A percentile compares a stretch with the other conserved stretches of the same genome.
Evolutionary conservation across 1,140 invertebrate species (phyloP).

Genomic region (Sycobia sp.): DNA sequence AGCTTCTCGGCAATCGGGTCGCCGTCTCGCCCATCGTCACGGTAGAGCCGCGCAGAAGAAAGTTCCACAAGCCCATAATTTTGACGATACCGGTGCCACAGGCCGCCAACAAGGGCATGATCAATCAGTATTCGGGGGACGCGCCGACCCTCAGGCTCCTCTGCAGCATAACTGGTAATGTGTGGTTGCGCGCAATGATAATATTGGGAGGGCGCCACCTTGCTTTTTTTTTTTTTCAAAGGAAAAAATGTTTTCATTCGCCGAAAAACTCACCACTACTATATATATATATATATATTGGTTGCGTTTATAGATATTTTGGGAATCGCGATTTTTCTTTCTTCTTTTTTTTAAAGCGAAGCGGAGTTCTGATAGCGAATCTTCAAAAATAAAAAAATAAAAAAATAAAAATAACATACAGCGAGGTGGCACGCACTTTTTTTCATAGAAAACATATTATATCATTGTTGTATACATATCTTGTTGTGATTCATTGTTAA

Average conservation of each 20-base stretch:
- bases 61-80: constrained; percentile 96
- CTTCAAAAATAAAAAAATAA: no score
- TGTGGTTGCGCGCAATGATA: constrained; percentile 52
- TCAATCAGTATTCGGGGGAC: constrained; percentile 84
- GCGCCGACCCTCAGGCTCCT: constrained; percentile 82
- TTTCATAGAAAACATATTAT: constrained; percentile 56
- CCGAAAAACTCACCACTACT: no score
- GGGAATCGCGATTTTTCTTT: no score
- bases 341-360: no score
- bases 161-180: constrained; percentile 91
- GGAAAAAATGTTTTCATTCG: no score
- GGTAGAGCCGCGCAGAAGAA: constrained; percentile 89
- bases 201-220: constrained; percentile 6
- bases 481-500: constrained; percentile 65
- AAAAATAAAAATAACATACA: no score
- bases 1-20: constrained; percentile 87
- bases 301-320: not conserved
- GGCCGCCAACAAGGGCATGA: constrained; percentile 84
- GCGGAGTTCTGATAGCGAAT: no score
- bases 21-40: constrained; percentile 96
- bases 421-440: constrained; percentile 17
- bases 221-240: no score
- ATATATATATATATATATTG: not conserved
- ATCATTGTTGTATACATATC: constrained; percentile 60
- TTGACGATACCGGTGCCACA: constrained; percentile 93